A percentile compares a stretch with the other conserved stretches of the same genome.
These are phyloP conservation scores for Clarias pachynema DNA, from an alignment of 2,797 vertebrate species.

Conservation along the genomic window DNA sequence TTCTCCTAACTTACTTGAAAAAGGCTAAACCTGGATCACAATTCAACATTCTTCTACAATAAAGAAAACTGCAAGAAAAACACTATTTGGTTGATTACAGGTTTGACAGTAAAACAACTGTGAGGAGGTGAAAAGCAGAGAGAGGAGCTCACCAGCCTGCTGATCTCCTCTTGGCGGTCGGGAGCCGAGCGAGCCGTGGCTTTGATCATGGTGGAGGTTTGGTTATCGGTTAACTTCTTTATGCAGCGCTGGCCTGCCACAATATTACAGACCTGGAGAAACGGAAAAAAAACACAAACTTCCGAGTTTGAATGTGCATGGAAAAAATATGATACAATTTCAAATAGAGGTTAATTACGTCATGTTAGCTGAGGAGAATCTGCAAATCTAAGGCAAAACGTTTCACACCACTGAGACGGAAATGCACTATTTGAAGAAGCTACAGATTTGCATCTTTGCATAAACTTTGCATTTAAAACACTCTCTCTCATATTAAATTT, in stretches of 20 bases:
- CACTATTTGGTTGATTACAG: background rate
- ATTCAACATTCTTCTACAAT: background rate
- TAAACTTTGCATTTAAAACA: too few species aligned
- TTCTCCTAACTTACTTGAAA: background rate
- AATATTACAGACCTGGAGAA: constrained; percentile 91
- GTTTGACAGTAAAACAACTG: background rate
- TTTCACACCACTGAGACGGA: background rate
- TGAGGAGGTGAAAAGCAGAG: background rate
- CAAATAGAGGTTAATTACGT: background rate
- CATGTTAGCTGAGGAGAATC: background rate
- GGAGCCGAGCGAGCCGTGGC: constrained; percentile 95
- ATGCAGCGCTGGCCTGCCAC: constrained; percentile 97
- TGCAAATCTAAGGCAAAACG: background rate
- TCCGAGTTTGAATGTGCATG: background rate
- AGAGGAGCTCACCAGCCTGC: constrained; percentile 84
- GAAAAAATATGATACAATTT: background rate
- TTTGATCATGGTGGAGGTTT: constrained; percentile 98
- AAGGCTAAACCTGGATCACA: background rate
- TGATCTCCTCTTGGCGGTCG: constrained; percentile 97
- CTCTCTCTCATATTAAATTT: too few species aligned
- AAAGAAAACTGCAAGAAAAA: background rate
- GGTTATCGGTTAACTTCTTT: constrained; percentile 98
- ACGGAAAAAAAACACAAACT: background rate
- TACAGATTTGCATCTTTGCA: too few species aligned
- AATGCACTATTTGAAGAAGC: too few species aligned